Evolutionary conservation across 2,888 invertebrate species (phyloP), one percentile per base, ranked within the genome.

Genomic region (Xylocampa areola): DNA sequence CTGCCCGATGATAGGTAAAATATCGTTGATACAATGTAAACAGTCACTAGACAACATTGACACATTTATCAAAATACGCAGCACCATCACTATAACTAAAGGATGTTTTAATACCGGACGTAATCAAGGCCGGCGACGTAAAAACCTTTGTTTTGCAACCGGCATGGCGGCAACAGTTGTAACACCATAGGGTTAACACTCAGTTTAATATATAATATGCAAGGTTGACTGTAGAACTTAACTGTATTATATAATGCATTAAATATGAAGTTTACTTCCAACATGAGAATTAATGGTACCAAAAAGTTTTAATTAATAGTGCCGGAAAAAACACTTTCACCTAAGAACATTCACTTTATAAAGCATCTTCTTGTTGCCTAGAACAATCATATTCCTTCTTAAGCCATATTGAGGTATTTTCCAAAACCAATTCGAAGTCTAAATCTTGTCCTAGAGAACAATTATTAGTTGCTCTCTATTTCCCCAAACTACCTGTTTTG

Each of bases 81-180:
- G 17, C 59, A 60, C 62, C 51, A 61, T n/a, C 37, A 57, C 60
- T 62, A 61, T 36, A 68, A 61, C 54, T 58, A 55, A 45, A 65
- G 77, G 73, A 76, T 73, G 65, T 73, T 76, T 71, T 76, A 77
- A 73, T 71, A 63, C 69, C 73, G 76, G 77, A 73, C 57, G 64
- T 67, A 66, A 77, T 76, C 78, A 76, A 79, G 75, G 75, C 61
- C 73, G 51, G 57, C 53, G 58, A 54, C 62, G 61, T 71, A 68
- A 73, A 76, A 76, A 62, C 75, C 70, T 75, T 81, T 79, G 75
- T 77, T 77, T 65, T 49, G 5, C 37, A 67, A 44, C 54, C 33
- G 40, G 48, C 37, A 52, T 60, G 68, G 48, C 57, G 49, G 49
- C 57, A 51, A 13, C 39, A 39, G 25, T n/a, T 33, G 55, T 45